These are phyloP conservation scores for Ceyx cyanopectus DNA, from an alignment of 2,113 vertebrate species.

Conservation along the genomic window DNA sequence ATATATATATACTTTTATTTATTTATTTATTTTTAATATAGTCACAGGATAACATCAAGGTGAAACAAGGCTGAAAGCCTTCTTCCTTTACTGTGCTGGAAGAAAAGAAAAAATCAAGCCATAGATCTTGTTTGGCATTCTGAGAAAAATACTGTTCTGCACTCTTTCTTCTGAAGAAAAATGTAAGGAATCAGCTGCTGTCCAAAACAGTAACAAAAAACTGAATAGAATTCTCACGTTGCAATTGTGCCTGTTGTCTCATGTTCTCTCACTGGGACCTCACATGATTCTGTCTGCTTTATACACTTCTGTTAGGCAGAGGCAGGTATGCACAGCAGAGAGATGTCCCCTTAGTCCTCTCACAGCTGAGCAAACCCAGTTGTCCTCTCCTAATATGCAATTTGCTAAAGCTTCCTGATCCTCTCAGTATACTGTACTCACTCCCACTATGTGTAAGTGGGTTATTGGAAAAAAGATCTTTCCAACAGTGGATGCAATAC, in stretches of 20 bases:
- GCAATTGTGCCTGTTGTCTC: background rate
- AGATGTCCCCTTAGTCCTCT: background rate
- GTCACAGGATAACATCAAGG: background rate
- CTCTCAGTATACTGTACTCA: background rate
- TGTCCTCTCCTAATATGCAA: background rate
- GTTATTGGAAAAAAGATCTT: background rate
- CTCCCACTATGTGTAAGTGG: background rate
- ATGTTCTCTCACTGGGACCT: background rate
- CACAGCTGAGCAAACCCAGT: background rate
- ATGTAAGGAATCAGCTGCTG: background rate
- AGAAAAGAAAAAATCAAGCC: background rate
- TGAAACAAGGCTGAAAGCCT: background rate
- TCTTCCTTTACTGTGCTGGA: background rate
- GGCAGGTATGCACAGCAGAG: background rate
- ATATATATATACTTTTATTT: rapidly evolving
- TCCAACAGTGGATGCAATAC: background rate
- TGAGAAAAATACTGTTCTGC: background rate
- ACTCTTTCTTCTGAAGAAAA: background rate
- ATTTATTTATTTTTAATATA: background rate
- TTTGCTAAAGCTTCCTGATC: background rate
- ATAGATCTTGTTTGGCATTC: background rate
- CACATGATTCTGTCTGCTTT: background rate
- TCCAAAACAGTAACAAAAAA: background rate
- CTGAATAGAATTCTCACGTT: background rate
- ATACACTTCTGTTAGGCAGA: background rate